These are phyloP conservation scores for Hermatobates lingyangjiaoensis DNA, from an alignment of 1,140 invertebrate genomes.

Conservation along the genomic window DNA sequence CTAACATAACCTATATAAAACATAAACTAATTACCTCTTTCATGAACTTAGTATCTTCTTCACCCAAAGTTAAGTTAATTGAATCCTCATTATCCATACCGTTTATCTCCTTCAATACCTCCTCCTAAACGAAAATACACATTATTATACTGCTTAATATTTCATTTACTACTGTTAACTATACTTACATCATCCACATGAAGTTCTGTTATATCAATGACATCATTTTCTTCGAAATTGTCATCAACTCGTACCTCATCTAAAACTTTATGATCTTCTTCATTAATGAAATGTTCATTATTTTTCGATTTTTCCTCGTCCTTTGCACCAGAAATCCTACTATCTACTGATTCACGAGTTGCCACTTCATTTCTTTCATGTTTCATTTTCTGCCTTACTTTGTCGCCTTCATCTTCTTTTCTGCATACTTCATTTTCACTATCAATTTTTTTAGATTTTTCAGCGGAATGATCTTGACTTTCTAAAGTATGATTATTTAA, in stretches of 20 bases:
- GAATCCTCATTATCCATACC: constrained; percentile 52
- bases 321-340: constrained; percentile 23
- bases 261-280: constrained; percentile 13
- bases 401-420: neutral
- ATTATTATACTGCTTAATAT: too few relatives aligned
- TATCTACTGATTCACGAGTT: constrained; percentile 13
- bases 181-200: constrained; percentile 10
- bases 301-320: constrained; percentile 21
- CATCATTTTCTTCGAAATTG: constrained; percentile 10
- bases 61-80: constrained; percentile 58
- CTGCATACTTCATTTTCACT: constrained; percentile 20
- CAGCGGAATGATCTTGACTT: constrained; percentile 22
- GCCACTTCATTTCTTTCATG: constrained; percentile 22
- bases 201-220: constrained; percentile 11
- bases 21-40: constrained; percentile 44
- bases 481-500: constrained; percentile 24
- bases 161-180: neutral
- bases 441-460: constrained; percentile 22
- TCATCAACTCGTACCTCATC: too few relatives aligned
- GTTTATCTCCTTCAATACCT: constrained; percentile 15
- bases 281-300: constrained; percentile 15
- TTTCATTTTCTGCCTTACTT: neutral
- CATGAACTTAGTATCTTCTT: constrained; percentile 55
- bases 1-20: too few relatives aligned
- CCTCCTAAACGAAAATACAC: too few relatives aligned